Percentiles rank a stretch among this genome's conserved stretches.
Evolutionary conservation across 2,888 invertebrate species (phyloP).

Genomic region (Drosophila colorata): DNA sequence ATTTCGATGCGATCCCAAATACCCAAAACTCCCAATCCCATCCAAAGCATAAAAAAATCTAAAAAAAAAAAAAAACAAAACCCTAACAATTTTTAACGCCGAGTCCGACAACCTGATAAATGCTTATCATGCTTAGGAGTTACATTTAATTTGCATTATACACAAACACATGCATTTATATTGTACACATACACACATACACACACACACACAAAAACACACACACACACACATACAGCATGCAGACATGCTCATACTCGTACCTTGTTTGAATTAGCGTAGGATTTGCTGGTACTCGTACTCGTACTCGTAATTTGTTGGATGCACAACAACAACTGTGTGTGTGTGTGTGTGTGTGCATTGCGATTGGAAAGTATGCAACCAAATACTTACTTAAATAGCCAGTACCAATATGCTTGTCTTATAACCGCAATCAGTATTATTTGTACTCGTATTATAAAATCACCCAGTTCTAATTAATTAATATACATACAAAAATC

Average conservation of each 20-base stretch:
- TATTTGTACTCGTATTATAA: conserved; percentile 55
- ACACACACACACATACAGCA: conserved; percentile 8
- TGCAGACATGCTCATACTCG: conserved; percentile 8
- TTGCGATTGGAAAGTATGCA: conserved; percentile 35
- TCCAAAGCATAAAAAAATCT: neutral
- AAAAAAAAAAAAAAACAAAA: neutral
- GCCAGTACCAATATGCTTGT: conserved; percentile 56
- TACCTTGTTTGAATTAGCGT: conserved; percentile 47
- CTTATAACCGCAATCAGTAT: conserved; percentile 56
- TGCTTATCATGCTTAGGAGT: conserved; percentile 56
- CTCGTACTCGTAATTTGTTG: conserved; percentile 47
- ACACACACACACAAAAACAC: conserved; percentile 2
- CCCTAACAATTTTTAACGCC: conserved; percentile 13
- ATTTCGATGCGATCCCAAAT: conserved; percentile 18
- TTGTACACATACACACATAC: conserved; percentile 2
- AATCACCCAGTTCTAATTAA: conserved; percentile 42
- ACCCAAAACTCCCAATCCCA: conserved; percentile 6
- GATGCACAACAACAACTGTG: conserved; percentile 38
- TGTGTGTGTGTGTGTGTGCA: too few species aligned
- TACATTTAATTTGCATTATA: conserved; percentile 60
- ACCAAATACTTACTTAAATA: conserved; percentile 27
- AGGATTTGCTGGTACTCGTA: conserved; percentile 49
- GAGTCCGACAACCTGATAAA: conserved; percentile 54
- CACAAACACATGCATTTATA: conserved; percentile 7
- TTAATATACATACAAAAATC: conserved; percentile 15